These are phyloP conservation scores for Sarcophaga subvicina DNA, from an alignment of 2,888 invertebrate genomes.

Conservation along the genomic window DNA sequence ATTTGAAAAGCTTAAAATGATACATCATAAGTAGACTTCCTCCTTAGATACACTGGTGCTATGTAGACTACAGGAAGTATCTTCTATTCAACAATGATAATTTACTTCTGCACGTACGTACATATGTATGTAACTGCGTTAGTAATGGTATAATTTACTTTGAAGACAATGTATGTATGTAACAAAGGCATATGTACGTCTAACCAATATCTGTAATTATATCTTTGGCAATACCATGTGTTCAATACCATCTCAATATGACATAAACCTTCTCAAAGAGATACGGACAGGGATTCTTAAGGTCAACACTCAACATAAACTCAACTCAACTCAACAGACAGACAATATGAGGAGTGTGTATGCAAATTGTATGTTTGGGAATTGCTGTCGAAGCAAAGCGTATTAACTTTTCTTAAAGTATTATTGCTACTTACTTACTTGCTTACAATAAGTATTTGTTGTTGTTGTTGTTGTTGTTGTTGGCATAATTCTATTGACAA, in stretches of 20 bases:
- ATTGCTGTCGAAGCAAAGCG: conserved; percentile 27
- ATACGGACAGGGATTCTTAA: conserved; percentile 35
- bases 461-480: neutral
- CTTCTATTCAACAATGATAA: too few relatives aligned
- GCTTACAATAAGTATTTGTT: neutral
- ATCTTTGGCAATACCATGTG: conserved; percentile 43
- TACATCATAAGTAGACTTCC: too few relatives aligned
- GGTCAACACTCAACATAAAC: neutral
- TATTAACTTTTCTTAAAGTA: conserved; percentile 27
- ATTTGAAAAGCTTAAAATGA: neutral
- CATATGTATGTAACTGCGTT: neutral
- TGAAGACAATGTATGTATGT: conserved; percentile 3
- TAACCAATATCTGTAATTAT: conserved; percentile 67
- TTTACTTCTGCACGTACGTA: neutral
- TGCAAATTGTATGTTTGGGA: conserved; percentile 6
- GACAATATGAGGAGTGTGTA: neutral
- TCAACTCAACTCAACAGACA: neutral
- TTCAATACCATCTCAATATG: conserved; percentile 15
- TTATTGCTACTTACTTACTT: neutral
- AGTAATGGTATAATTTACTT: too few relatives aligned
- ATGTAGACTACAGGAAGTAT: too few relatives aligned
- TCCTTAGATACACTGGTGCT: too few relatives aligned
- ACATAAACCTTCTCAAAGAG: neutral
- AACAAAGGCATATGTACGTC: conserved; percentile 21
- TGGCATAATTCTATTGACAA: conserved; percentile 51